Evolutionary conservation across 2,888 invertebrate species (phyloP), one percentile per base, ranked within the genome.

Genomic region (Drosophila mulleri): DNA sequence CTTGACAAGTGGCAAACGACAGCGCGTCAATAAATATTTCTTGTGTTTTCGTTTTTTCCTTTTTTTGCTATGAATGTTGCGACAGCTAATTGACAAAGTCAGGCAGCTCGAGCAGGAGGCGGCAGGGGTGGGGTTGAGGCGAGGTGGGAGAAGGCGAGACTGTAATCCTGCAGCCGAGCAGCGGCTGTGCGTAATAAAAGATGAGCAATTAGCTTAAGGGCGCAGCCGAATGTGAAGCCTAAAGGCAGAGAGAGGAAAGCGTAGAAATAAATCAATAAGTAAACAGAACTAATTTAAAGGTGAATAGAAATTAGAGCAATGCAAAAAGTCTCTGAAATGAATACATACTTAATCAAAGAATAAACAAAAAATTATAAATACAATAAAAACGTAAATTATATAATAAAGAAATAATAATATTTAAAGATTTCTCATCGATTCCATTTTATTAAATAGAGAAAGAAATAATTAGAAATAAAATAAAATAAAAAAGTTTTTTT

Each of bases 1-100:
- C 68, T 50, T 67, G 78, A 79, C 84, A 85, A 85, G 85, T 82
- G 82, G 73, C 87, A 75, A 65, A 64, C 85, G 72, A 87, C 85
- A 72, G 82, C 72, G 85, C 82, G 72, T 83, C 83, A 84, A 83
- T 83, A 82, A 82, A 47, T 53, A 73, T 37, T 64, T n/a, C n/a
- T n/a, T n/a, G n/a, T n/a, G n/a, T n/a, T 39, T 37, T 32, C 37
- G 20, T 41, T 32, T 41, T 32, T 45, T 26, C 2, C 2, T 37
- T 23, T 26, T 37, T 76, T 72, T 72, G 80, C 61, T 77, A 64
- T 73, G 67, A 44, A 18, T 60, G 73, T 68, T 78, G 47, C 74
- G 78, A 80, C 79, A 80, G 81, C 79, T 80, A 80, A 80, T 80
- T 80, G 79, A 81, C 78, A 81, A 81, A 63, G 76, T 54, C 75